Base-by-base conservation (phyloP, 2,888 invertebrate genomes). In the Patella ulyssiponensis region DNA sequence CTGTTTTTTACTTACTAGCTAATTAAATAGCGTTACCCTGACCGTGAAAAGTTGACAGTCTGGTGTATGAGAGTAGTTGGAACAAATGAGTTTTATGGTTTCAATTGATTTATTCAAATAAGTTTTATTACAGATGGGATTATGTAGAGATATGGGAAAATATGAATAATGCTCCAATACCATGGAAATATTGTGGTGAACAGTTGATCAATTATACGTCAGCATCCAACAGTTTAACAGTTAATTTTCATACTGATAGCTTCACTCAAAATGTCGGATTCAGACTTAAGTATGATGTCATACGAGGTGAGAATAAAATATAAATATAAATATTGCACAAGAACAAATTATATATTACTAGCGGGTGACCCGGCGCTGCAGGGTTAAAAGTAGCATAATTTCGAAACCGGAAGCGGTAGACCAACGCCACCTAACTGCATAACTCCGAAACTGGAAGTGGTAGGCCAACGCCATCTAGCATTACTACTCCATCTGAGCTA, bases 101-200 rank as follows among this genome's bases (percentile, higher is more conserved):
- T 23, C 20, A 64, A 9, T 44, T 44, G 44, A 1, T 44, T 44
- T 44, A 44, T 44, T 44, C 7, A 44, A 44, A 44, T 44, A 9
- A 44, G 44, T 52, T 64, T 17, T 56, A 23, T 44, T 73, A 27
- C 78, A 84, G 84, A 23, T 84, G 81, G 80, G 84, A 84, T 58
- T 82, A 79, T 69, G 44, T 84, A 14, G 80, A 77, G 33, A 77
- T 84, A n/a, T 33, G 73, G 27, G 82, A 82, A 71, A 81, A 80
- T 1, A 73, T 15, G 11, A 74, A 77, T 44, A 76, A 64, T 15
- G 74, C 69, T 17, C 64, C 52, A 51, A 75, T 76, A 4, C 69
- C 76, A 17, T 74, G 75, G 23, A 71, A 71, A 27, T 82, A 79
- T 69, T 84, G 84, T 76, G 84, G 84, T 20, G 75, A 76, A 53